These are phyloP conservation scores for Boleophthalmus pectinirostris DNA, from an alignment of 2,113 vertebrate genomes.

Conservation along the genomic window DNA sequence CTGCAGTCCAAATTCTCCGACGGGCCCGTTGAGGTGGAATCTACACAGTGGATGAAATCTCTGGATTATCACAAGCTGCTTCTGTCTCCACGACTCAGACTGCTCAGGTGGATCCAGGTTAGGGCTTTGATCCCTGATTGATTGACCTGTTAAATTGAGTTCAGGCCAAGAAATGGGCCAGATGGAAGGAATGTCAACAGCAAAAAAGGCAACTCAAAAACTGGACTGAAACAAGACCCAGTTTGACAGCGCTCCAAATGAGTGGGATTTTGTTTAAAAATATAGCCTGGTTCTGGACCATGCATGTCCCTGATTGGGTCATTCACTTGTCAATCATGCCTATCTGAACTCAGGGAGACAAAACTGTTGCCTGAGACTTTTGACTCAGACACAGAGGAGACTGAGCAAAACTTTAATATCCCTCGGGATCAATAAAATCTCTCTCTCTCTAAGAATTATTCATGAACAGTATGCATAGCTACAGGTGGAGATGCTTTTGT, in stretches of 20 bases:
- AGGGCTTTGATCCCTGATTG: conserved; percentile 56
- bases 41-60: conserved; percentile 58
- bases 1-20: conserved; percentile 25
- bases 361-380: too few species aligned
- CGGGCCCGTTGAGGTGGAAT: conserved; percentile 47
- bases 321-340: too few species aligned
- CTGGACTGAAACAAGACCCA: background rate
- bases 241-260: background rate
- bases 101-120: conserved; percentile 60
- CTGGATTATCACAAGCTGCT: conserved; percentile 48
- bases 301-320: too few species aligned
- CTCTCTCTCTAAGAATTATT: too few species aligned
- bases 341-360: too few species aligned
- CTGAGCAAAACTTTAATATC: too few species aligned
- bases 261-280: background rate
- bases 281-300: background rate
- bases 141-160: conserved; percentile 54
- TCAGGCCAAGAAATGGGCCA: conserved; percentile 29
- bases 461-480: too few species aligned
- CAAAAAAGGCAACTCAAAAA: background rate
- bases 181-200: conserved; percentile 10
- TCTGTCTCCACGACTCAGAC: conserved; percentile 59
- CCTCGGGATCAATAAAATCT: too few species aligned
- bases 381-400: too few species aligned
- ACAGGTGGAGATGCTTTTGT: too few species aligned